A percentile compares a stretch with the other conserved stretches of the same genome.
These are phyloP conservation scores for Eudyptes chrysolophus DNA, from an alignment of 2,113 vertebrate species.

Conservation along the genomic window DNA sequence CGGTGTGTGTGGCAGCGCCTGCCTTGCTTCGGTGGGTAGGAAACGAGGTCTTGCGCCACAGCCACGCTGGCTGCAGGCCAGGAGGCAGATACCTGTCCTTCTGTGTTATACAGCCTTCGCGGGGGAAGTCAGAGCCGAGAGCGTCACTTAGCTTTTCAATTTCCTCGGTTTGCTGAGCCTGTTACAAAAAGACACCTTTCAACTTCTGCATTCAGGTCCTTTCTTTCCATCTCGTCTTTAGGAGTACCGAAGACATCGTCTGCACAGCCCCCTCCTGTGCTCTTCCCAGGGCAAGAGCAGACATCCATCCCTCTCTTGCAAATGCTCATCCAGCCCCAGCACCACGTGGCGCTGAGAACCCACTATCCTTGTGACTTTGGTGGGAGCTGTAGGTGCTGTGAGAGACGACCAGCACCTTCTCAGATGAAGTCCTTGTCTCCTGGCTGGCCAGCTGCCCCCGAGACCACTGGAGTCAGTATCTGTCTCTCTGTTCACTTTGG, in stretches of 20 bases:
- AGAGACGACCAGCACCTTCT: background rate
- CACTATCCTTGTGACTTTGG: accelerated
- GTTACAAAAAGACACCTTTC: background rate
- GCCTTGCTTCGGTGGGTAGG: background rate
- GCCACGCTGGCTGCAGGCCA: background rate
- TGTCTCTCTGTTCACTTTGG: background rate
- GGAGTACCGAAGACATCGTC: accelerated
- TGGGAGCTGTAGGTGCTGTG: background rate
- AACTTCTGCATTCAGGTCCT: background rate
- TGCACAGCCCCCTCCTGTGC: background rate
- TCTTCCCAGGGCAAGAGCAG: background rate
- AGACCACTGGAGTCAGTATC: accelerated
- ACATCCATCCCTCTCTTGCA: background rate
- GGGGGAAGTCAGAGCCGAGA: background rate
- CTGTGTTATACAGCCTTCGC: background rate
- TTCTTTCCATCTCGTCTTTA: background rate
- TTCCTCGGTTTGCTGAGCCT: background rate
- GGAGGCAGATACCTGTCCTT: background rate
- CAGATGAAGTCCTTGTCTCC: background rate
- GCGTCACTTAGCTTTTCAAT: background rate
- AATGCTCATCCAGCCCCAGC: background rate
- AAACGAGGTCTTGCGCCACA: background rate
- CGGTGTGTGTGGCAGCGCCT: accelerated
- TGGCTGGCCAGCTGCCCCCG: background rate
- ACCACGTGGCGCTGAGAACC: accelerated